Evolutionary conservation across 2,888 invertebrate genomes (phyloP).

Genomic region (Diaperis boleti): DNA sequence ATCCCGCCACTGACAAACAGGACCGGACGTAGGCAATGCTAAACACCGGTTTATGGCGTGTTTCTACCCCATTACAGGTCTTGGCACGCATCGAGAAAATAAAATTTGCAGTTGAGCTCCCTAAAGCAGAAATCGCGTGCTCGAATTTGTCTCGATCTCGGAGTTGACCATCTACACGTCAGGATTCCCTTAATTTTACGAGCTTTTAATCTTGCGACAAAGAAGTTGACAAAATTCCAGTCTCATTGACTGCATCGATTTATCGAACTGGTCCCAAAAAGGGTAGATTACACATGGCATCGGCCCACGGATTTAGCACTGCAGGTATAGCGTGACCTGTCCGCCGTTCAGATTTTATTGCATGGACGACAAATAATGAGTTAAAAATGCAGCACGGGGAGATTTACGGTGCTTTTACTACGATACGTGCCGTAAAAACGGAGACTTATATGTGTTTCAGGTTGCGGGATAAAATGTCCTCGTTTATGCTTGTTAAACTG

Average conservation of each 20-base stretch:
- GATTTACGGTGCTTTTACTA: background rate
- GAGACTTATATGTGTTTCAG: conserved; percentile 47
- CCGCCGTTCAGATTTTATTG: conserved; percentile 10
- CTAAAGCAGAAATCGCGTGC: conserved; percentile 55
- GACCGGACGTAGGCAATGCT: conserved; percentile 57
- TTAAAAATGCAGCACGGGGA: background rate
- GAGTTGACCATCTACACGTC: conserved; percentile 48
- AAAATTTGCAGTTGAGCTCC: conserved; percentile 57
- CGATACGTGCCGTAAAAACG: background rate
- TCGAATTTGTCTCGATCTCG: conserved; percentile 45
- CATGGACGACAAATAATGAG: conserved; percentile 1
- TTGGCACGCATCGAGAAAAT: conserved; percentile 57
- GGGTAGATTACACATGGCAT: background rate
- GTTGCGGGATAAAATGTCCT: too few relatives aligned
- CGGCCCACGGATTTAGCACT: conserved; percentile 3
- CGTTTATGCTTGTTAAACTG: too few relatives aligned
- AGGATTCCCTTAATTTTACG: conserved; percentile 19
- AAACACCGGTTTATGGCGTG: conserved; percentile 59
- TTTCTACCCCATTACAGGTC: conserved; percentile 56
- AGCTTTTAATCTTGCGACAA: conserved; percentile 3
- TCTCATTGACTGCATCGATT: background rate
- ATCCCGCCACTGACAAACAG: too few relatives aligned
- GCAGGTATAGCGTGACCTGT: conserved; percentile 11
- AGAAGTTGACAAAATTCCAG: background rate
- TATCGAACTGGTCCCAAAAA: background rate